A percentile compares a stretch with the other conserved stretches of the same genome.
phyloP scores from a whole-genome alignment of 2,113 vertebrate genomes.

The Rallus limicola region DNA sequence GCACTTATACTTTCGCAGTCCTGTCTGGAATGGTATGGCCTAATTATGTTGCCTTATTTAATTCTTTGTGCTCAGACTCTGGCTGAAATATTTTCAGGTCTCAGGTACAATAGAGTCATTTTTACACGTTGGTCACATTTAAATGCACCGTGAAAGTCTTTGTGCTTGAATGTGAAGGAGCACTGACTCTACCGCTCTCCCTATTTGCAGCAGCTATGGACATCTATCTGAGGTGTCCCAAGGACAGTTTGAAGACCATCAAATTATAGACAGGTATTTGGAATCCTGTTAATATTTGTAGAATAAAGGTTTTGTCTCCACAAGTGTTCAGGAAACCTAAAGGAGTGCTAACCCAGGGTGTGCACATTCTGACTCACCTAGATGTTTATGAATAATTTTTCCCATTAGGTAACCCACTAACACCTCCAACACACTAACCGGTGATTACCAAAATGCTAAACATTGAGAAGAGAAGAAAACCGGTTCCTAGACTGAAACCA shows the following conservation, averaged over 20 bases:
- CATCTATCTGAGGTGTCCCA: background rate
- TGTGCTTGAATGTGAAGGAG: background rate
- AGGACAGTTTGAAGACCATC: background rate
- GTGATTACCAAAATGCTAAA: background rate
- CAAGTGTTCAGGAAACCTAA: background rate
- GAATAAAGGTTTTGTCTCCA: background rate
- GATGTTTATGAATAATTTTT: background rate
- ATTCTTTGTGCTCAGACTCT: background rate
- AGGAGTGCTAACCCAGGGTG: background rate
- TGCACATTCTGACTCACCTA: background rate
- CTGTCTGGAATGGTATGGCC: background rate
- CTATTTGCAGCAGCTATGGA: background rate
- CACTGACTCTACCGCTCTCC: background rate
- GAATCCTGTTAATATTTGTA: constrained; percentile 1
- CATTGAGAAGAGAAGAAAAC: background rate
- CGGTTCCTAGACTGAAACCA: background rate
- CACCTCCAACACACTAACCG: background rate
- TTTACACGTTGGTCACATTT: background rate
- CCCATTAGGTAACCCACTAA: background rate
- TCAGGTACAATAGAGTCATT: background rate
- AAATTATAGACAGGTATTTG: background rate
- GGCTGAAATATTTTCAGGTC: background rate
- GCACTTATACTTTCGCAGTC: background rate
- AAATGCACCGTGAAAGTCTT: background rate
- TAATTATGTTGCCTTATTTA: background rate